Base-by-base conservation (phyloP, 2,113 vertebrate genomes). In the Xyrauchen texanus region DNA sequence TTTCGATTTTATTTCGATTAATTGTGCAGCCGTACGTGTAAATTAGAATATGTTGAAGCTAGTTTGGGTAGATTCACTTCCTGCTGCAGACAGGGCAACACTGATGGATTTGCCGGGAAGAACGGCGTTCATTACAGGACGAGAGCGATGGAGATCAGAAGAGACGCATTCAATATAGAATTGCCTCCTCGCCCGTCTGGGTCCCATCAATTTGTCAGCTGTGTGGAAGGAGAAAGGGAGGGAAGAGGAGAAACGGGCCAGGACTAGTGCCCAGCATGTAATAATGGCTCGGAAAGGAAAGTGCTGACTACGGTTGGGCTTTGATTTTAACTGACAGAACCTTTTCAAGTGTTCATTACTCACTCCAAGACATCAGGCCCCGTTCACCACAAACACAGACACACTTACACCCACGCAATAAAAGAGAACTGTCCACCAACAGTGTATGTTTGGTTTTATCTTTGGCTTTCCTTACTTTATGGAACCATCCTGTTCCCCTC, bases 241-340 rank as follows among this genome's bases (percentile, higher is more conserved):
- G 91, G 89, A 89, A 93, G 92, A 91, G 91, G 90, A 58, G 66
- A 61, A 75, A 68, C 51, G 67, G 80, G 79, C 81, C 53, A 51
- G 46, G 45, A 90, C 83, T 83, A 85, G 82, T 85, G 82, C 91
- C 91, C 88, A 62, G 86, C 65, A 86, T 89, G 81, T 95, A 94
- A 95, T 95, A 93, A 94, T 91, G 88, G 91, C 93, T 92, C 86
- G 86, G 86, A 89, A 89, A 88, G 78, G 90, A 95, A 94, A 96
- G 90, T 89, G 95, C 95, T 96, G 95, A 96, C 92, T 90, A 81
- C 76, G 85, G 82, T 88, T 85, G 84, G 89, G 91, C 90, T 93
- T 85, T 90, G 90, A 94, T 94, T 96, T 91, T 90, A 92, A 93
- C 95, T 96, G 95, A 95, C 94, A 94, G 91, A 92, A 95, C 91